A percentile compares a stretch with the other conserved stretches of the same genome.
Evolutionary conservation across 2,888 invertebrate genomes (phyloP).

Genomic region (Allygus modestus): DNA sequence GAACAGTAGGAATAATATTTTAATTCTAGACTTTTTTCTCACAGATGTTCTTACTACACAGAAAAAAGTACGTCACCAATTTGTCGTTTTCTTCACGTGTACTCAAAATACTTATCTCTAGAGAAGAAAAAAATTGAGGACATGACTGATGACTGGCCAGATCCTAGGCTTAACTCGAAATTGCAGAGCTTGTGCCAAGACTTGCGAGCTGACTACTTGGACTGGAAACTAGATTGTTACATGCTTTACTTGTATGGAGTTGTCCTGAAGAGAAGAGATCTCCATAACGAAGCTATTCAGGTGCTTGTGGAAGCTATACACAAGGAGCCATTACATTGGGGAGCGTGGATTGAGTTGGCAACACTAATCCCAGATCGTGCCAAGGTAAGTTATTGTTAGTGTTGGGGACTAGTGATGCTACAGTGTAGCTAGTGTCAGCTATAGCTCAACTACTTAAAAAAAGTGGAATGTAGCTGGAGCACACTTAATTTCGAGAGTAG

Average conservation of each 20-base stretch:
- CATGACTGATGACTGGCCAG: constrained; percentile 82
- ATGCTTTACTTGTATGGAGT: constrained; percentile 93
- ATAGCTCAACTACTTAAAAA: neutral
- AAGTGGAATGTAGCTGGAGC: neutral
- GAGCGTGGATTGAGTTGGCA: constrained; percentile 95
- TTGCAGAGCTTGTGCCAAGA: constrained; percentile 79
- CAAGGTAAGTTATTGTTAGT: constrained; percentile 76
- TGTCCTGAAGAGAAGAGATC: constrained; percentile 91
- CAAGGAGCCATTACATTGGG: constrained; percentile 93
- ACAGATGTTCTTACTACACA: constrained; percentile 88
- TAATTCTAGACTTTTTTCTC: constrained; percentile 53
- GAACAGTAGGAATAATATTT: too few species aligned
- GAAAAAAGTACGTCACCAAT: constrained; percentile 84
- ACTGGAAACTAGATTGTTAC: constrained; percentile 89
- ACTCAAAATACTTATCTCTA: constrained; percentile 91
- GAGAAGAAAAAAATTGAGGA: constrained; percentile 95
- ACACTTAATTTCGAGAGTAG: too few species aligned
- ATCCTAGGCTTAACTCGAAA: constrained; percentile 76
- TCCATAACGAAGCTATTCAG: constrained; percentile 87
- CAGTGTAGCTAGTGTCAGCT: too few species aligned
- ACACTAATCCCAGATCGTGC: constrained; percentile 90
- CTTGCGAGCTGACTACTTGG: constrained; percentile 78
- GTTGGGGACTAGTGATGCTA: too few species aligned
- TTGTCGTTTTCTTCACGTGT: constrained; percentile 89
- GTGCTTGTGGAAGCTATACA: constrained; percentile 88